Percentiles rank a stretch among this genome's conserved stretches.
Conservation (phyloP, 2,113 vertebrate genomes). For the Ranitomeya imitator region DNA sequence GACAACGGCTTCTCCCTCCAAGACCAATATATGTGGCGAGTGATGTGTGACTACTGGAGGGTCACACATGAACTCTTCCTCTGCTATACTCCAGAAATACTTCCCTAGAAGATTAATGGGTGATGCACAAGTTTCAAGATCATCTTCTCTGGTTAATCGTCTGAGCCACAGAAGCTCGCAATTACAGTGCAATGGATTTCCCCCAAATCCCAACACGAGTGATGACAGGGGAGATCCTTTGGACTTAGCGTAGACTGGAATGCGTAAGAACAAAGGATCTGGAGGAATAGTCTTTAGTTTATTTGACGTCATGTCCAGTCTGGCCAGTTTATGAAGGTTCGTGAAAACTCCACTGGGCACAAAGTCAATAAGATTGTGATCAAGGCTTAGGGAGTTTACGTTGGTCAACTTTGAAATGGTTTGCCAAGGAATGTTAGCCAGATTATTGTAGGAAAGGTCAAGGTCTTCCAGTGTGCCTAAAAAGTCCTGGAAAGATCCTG, state of each 20-base stretch:
- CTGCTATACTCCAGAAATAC: slow-evolving; percentile 83
- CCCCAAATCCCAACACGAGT: slow-evolving; percentile 78
- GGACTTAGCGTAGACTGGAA: slow-evolving; percentile 77
- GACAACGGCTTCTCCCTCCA: slow-evolving; percentile 81
- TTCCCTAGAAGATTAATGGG: slow-evolving; percentile 76
- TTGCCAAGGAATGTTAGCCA: slow-evolving; percentile 78
- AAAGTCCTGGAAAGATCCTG: slow-evolving; percentile 80
- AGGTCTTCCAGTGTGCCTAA: slow-evolving; percentile 80
- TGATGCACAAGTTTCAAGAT: slow-evolving; percentile 80
- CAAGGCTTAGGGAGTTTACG: slow-evolving; percentile 80
- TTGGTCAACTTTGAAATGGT: slow-evolving; percentile 74
- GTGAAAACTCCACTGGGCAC: slow-evolving; percentile 82
- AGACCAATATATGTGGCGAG: slow-evolving; percentile 79
- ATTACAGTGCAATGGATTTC: slow-evolving; percentile 82
- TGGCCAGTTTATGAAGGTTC: slow-evolving; percentile 80
- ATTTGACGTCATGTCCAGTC: slow-evolving; percentile 84
- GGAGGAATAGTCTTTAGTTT: slow-evolving; percentile 84
- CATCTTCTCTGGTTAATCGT: slow-evolving; percentile 77
- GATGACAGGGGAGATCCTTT: slow-evolving; percentile 78
- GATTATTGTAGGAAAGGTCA: slow-evolving; percentile 82
- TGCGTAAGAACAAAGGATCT: slow-evolving; percentile 78
- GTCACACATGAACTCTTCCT: slow-evolving; percentile 84
- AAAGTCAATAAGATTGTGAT: slow-evolving; percentile 81
- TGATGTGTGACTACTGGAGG: slow-evolving; percentile 80
- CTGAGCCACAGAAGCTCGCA: slow-evolving; percentile 82